phyloP scores from a whole-genome alignment of 2,113 vertebrate species.

The Hylia prasina region DNA sequence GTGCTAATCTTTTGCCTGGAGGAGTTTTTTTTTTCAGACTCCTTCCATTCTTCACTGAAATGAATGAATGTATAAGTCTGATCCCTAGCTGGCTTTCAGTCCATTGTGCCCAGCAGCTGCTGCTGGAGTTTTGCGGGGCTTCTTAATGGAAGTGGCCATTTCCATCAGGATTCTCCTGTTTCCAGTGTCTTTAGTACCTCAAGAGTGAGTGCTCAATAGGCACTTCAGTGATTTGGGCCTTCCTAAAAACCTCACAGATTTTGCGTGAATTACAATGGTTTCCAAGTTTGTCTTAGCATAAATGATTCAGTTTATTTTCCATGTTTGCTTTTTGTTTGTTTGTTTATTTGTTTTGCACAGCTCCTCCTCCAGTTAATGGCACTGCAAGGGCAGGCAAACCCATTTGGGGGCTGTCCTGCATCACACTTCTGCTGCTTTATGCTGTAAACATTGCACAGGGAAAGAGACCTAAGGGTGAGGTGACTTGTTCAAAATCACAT shows the following conservation, averaged over 20 bases:
- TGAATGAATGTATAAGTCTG: not conserved
- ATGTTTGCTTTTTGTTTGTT: not conserved
- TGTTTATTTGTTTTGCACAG: not conserved
- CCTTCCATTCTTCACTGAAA: too few relatives aligned
- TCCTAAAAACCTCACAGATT: not conserved
- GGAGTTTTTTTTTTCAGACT: too few relatives aligned
- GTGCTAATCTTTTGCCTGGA: not conserved
- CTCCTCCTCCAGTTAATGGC: not conserved
- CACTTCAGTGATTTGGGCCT: not conserved
- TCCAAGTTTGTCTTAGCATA: not conserved
- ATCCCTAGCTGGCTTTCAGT: not conserved
- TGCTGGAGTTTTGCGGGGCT: not conserved
- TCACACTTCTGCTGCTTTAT: not conserved
- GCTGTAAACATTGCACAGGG: not conserved
- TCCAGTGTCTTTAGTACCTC: not conserved
- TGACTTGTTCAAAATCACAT: not conserved
- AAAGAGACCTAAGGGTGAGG: not conserved
- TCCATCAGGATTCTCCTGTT: not conserved
- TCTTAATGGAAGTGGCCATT: not conserved
- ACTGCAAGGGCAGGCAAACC: not conserved
- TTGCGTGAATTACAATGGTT: not conserved
- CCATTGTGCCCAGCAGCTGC: fast-evolving
- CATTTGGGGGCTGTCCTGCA: not conserved
- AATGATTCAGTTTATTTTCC: not conserved
- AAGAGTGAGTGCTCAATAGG: not conserved